A percentile compares a stretch with the other conserved stretches of the same genome.
Conservation (phyloP, 2,888 invertebrate genomes). For the Pammene fasciana region DNA sequence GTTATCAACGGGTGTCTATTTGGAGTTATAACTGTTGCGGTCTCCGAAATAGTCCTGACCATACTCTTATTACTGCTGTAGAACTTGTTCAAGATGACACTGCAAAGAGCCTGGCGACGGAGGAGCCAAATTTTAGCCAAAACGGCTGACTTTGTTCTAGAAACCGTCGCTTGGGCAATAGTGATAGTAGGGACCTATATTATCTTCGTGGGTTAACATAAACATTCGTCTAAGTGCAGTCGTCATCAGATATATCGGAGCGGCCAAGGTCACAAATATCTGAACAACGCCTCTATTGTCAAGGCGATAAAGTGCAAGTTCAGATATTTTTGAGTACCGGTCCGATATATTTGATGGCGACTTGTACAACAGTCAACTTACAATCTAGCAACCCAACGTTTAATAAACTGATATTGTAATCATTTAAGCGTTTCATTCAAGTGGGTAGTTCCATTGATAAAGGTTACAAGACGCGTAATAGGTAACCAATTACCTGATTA, state of each 20-base stretch:
- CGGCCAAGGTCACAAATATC: no score
- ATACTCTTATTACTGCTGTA: constrained; percentile 17
- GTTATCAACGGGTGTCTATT: constrained; percentile 13
- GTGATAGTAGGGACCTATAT: constrained; percentile 46
- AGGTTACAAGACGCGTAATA: constrained; percentile 8
- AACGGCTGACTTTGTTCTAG: constrained; percentile 50
- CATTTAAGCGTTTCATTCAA: constrained; percentile 22
- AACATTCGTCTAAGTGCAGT: background rate
- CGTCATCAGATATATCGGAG: no score
- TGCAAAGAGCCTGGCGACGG: constrained; percentile 39
- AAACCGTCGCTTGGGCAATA: constrained; percentile 57
- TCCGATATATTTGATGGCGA: no score
- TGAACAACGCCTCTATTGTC: no score
- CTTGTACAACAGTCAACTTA: background rate
- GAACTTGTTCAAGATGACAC: constrained; percentile 16
- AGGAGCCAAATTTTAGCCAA: constrained; percentile 52
- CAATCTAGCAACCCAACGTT: background rate
- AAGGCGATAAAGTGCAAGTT: no score
- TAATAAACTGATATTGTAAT: constrained; percentile 22
- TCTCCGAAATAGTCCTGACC: constrained; percentile 13
- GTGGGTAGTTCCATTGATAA: constrained; percentile 28
- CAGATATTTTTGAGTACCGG: no score
- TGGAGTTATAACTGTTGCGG: constrained; percentile 15
- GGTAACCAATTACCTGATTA: constrained; percentile 33
- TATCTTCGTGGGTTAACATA: background rate